Base-by-base conservation (phyloP, 92 coral and sea anemone species). In the Phenganax subtilis region DNA sequence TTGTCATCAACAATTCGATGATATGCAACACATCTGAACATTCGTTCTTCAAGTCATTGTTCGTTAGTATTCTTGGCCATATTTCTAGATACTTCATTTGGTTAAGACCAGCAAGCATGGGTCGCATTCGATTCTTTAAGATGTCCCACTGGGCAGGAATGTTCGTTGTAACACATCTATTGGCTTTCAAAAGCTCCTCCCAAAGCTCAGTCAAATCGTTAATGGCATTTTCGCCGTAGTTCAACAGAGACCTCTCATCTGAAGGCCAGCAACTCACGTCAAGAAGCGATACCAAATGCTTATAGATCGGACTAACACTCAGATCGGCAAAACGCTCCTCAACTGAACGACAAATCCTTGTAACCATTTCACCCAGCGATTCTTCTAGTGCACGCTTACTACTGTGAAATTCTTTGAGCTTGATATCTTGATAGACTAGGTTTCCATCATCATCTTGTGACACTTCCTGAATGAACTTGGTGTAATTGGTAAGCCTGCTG, bases 11-110 rank as follows among this genome's bases (percentile, higher is more conserved):
- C 76, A 71, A 71, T 54, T 81, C 85, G 66, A 81, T 81, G 57
- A 81, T 81, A 56, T 68, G 85, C 25, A 81, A n/a, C 64, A 54
- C 85, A 56, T 70, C 85, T 51, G 78, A 71, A 51, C 85, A 81
- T 54, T 81, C 63, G 55, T 69, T 31, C 60, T 81, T 81, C 78
- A 81, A 14, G 77, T 51, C 55, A 27, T 68, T 67, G 67, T 81
- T 81, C 31, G 85, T 81, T 11, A 71, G 55, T 8, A 71, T 55
- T 71, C 76, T 71, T 51, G 54, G 3, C 76, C 76, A 71, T 30
- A 71, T 71, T 10, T 71, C 76, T 7, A 71, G 76, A 10, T 63
- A 80, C 29, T 80, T 80, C 3, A 62, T 54, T 75, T 10, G 72
- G 29, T 80, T 28, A 74, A 31, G 74, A 80, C 74, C 75, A 47